Evolutionary conservation across 2,113 vertebrate genomes (phyloP).

Genomic region (Pseudonaja textilis): DNA sequence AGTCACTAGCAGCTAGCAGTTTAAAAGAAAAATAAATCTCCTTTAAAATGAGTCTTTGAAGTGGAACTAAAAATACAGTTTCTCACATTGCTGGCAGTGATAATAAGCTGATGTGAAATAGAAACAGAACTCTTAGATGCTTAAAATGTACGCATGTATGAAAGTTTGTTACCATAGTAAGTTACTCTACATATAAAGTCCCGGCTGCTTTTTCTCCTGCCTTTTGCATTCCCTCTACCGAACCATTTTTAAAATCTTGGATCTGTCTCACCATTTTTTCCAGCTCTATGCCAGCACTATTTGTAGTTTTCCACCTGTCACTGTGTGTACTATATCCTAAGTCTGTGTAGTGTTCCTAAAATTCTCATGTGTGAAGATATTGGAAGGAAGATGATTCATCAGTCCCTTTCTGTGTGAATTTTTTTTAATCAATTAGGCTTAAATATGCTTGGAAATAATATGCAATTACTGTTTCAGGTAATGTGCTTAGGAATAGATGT

Average conservation of each 20-base stretch:
- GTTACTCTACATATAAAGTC: conserved; percentile 31
- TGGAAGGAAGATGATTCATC: background rate
- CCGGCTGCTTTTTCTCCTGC: conserved; percentile 21
- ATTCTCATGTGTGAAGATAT: conserved; percentile 24
- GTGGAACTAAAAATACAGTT: background rate
- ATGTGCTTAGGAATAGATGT: background rate
- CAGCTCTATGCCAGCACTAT: conserved; percentile 72
- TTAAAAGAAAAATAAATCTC: background rate
- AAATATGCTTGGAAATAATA: background rate
- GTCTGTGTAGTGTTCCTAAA: conserved; percentile 31
- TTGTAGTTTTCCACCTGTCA: conserved; percentile 78
- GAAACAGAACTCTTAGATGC: conserved; percentile 2
- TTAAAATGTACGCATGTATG: conserved; percentile 18
- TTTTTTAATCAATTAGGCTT: background rate
- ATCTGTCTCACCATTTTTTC: conserved; percentile 72
- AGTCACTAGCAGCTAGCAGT: background rate
- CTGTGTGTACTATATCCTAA: conserved; percentile 51
- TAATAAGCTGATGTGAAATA: background rate
- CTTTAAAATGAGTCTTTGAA: background rate
- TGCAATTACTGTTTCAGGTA: background rate
- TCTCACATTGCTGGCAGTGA: background rate
- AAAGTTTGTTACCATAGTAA: conserved; percentile 15
- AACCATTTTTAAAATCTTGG: conserved; percentile 72
- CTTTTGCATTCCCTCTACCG: conserved; percentile 57
- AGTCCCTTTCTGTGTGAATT: background rate